Percentiles rank a stretch among this genome's conserved stretches.
Conservation (phyloP, 1,140 invertebrate genomes). For the Diabrotica undecimpunctata region DNA sequence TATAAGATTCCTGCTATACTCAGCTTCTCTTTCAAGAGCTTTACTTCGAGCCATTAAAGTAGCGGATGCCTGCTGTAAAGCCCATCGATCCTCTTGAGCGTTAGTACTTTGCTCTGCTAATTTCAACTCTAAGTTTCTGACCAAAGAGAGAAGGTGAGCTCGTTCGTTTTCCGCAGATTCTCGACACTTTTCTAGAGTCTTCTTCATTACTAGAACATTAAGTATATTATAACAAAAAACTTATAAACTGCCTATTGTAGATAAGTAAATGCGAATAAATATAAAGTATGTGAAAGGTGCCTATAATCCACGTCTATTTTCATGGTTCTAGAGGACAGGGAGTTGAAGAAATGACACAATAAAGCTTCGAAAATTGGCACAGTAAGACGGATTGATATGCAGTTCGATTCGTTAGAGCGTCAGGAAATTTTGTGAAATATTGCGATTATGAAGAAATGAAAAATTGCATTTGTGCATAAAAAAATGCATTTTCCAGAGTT, state of each 20-base stretch:
- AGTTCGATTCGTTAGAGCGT: too few relatives aligned
- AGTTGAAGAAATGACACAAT: too few relatives aligned
- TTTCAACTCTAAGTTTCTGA: slow-evolving; percentile 50
- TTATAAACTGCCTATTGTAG: background rate
- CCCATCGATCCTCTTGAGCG: slow-evolving; percentile 44
- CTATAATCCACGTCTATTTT: too few relatives aligned
- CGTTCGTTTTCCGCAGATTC: slow-evolving; percentile 49
- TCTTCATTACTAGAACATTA: slow-evolving; percentile 42
- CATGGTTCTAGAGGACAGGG: too few relatives aligned
- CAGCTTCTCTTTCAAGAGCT: slow-evolving; percentile 48
- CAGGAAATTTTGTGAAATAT: too few relatives aligned
- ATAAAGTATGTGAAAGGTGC: too few relatives aligned
- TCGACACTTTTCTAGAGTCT: slow-evolving; percentile 47
- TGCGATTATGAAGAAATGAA: too few relatives aligned
- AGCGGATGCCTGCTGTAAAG: slow-evolving; percentile 42
- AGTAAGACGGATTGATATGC: too few relatives aligned
- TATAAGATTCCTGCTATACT: slow-evolving; percentile 45
- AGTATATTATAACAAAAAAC: background rate
- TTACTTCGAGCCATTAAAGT: slow-evolving; percentile 43
- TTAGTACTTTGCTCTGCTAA: slow-evolving; percentile 44
- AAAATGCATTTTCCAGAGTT: too few relatives aligned
- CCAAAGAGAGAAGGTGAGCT: slow-evolving; percentile 49
- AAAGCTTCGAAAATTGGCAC: too few relatives aligned
- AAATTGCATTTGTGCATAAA: too few relatives aligned
- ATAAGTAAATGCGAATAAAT: too few relatives aligned